Evolutionary conservation across 2,888 invertebrate genomes (phyloP).

Genomic region (Drosophila fungiperda): DNA sequence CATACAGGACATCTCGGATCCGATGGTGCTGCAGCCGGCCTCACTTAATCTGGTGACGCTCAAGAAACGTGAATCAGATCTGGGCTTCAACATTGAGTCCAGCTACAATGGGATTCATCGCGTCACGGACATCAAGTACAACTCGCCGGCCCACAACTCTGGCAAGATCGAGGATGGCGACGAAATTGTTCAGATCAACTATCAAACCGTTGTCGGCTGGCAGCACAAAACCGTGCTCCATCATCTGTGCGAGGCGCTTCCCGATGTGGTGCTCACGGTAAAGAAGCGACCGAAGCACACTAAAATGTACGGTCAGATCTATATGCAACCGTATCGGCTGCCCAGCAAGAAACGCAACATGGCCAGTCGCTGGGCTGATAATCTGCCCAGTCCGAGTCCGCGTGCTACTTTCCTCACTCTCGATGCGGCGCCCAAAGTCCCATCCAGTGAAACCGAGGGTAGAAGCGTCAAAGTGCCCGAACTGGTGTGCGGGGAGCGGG

Average conservation of each 20-base stretch:
- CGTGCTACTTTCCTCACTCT: conserved; percentile 87
- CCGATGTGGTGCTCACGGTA: conserved; percentile 92
- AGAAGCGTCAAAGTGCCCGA: conserved; percentile 15
- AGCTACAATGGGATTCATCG: conserved; percentile 92
- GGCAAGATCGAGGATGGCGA: conserved; percentile 97
- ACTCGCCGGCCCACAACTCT: conserved; percentile 96
- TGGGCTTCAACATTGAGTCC: conserved; percentile 95
- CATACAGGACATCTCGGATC: conserved; percentile 94
- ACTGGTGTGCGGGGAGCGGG: conserved; percentile 1
- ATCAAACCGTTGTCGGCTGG: conserved; percentile 92
- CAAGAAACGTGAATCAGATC: conserved; percentile 93
- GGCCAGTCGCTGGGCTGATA: conserved; percentile 88
- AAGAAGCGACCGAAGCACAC: conserved; percentile 94
- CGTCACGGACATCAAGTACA: conserved; percentile 95
- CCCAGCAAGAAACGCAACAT: conserved; percentile 90
- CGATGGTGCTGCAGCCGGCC: conserved; percentile 95
- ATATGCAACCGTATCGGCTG: conserved; percentile 89
- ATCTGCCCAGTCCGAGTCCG: conserved; percentile 89
- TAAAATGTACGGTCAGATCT: conserved; percentile 90
- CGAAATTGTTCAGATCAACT: conserved; percentile 96
- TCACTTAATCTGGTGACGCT: conserved; percentile 94
- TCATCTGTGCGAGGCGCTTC: conserved; percentile 90
- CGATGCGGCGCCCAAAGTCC: conserved; percentile 51
- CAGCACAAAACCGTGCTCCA: conserved; percentile 91
- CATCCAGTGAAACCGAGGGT: conserved; percentile 7